phyloP scores from a whole-genome alignment of 1,140 invertebrate species.

The Drosophila nebulosa region DNA sequence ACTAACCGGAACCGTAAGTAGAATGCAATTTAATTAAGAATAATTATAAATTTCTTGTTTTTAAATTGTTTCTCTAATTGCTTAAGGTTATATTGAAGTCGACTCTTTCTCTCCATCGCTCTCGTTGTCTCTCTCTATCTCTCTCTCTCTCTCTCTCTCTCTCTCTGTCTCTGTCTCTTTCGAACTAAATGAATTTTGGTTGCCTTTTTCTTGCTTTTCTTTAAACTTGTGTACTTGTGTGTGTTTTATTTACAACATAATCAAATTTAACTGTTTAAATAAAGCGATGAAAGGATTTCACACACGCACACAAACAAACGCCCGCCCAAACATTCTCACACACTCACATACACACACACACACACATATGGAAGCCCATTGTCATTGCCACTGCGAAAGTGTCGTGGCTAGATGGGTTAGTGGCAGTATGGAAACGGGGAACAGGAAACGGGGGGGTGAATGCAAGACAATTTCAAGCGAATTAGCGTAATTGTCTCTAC shows the following conservation, averaged over 20 bases:
- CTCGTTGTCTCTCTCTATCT: too few species aligned
- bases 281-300: constrained; percentile 51
- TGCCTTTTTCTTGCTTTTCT: neutral
- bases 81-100: too few species aligned
- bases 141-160: neutral
- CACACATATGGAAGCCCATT: constrained; percentile 9
- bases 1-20: too few species aligned
- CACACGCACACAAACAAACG: constrained; percentile 6
- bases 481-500: constrained; percentile 73
- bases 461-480: constrained; percentile 62
- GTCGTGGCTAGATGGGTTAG: neutral
- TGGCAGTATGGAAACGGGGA: neutral
- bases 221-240: neutral
- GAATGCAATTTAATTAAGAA: too few species aligned
- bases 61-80: too few species aligned
- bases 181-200: neutral
- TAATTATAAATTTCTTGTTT: too few species aligned
- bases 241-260: constrained; percentile 48
- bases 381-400: constrained; percentile 3
- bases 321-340: too few species aligned
- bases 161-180: too few species aligned
- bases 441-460: constrained; percentile 2
- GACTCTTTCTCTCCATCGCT: too few species aligned
- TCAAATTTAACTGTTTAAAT: constrained; percentile 56
- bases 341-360: constrained; percentile 22